These are phyloP conservation scores for Mesocentrotus franciscanus DNA, from an alignment of 53 echinoderm and acorn worm genomes.

Conservation along the genomic window DNA sequence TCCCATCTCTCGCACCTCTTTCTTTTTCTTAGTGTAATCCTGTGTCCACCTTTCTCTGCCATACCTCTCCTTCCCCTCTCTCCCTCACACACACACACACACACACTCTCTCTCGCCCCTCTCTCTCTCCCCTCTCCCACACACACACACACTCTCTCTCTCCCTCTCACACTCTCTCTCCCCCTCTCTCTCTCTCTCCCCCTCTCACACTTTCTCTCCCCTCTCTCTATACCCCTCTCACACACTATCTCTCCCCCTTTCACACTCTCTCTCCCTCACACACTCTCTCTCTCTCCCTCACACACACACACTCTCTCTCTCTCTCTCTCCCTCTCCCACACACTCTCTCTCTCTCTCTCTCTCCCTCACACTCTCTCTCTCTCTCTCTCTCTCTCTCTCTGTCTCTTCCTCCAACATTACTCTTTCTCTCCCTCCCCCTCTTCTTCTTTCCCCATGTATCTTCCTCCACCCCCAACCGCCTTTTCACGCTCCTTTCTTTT, in stretches of 20 bases:
- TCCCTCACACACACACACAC: too few relatives aligned
- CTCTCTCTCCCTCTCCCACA: neutral
- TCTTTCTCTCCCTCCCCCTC: neutral
- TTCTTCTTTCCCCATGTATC: neutral
- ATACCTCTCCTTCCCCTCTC: neutral
- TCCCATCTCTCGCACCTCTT: neutral
- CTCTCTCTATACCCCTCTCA: too few relatives aligned
- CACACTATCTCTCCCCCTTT: neutral
- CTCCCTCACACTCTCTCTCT: neutral
- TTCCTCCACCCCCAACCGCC: neutral
- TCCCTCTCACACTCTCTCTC: too few relatives aligned
- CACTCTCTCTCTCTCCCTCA: neutral
- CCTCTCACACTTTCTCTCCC: too few relatives aligned
- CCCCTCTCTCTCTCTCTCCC: too few relatives aligned
- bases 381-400: neutral
- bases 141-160: too few relatives aligned
- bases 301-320: neutral
- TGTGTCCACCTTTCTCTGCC: neutral
- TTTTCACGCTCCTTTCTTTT: neutral
- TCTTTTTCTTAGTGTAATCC: neutral
- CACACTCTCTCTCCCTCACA: neutral
- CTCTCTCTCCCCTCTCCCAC: too few relatives aligned
- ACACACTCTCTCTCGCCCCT: too few relatives aligned
- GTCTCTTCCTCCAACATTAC: neutral
- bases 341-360: neutral